Evolutionary conservation across 92 coral and sea anemone species (phyloP), one percentile per base, ranked within the genome.

Genomic region (Umimayanthus kanabou): DNA sequence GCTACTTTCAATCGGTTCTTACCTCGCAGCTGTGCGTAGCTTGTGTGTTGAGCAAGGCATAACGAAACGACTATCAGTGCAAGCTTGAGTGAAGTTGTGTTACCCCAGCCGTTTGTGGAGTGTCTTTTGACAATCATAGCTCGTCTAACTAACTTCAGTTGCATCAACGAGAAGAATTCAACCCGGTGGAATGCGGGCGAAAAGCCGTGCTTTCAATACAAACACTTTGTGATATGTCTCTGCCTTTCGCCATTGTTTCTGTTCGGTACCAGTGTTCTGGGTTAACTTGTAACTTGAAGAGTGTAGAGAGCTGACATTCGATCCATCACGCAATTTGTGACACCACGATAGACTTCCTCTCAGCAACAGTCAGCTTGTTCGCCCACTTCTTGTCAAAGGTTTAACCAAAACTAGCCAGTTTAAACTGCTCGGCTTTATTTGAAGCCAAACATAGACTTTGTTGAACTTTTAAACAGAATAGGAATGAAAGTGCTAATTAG

Each of bases 171-270:
- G 45, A 75, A 37, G 79, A 75, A 9, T 75, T 75, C 40, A 75
- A 43, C 45, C 79, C 28, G 79, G n/a, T 20, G 79, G 79, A 75
- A 75, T 75, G 49, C 79, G 79, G 77, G 45, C 47, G 1, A 39
- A 39, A 39, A 4, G 79, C 25, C 79, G 23, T 75, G 79, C 26
- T 5, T 75, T 18, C 20, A 39, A 74, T 39, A 74, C 20, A 74
- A 16, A 74, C 45, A 74, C 67, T 61, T 5, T 22, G 67, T 61
- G n/a, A n/a, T 61, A n/a, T 61, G 69, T 61, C 47, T 75, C 79
- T 74, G 50, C 79, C 45, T 4, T 75, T n/a, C 79, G 79, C 79
- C 79, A 75, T 75, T 23, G 79, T 75, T 75, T 39, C 79, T 50
- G 37, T 2, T 39, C 45, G 50, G 77, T 37, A 40, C 77, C 78